A percentile compares a stretch with the other conserved stretches of the same genome.
phyloP scores from a whole-genome alignment of 2,113 vertebrate species.

The Hassar affinis region DNA sequence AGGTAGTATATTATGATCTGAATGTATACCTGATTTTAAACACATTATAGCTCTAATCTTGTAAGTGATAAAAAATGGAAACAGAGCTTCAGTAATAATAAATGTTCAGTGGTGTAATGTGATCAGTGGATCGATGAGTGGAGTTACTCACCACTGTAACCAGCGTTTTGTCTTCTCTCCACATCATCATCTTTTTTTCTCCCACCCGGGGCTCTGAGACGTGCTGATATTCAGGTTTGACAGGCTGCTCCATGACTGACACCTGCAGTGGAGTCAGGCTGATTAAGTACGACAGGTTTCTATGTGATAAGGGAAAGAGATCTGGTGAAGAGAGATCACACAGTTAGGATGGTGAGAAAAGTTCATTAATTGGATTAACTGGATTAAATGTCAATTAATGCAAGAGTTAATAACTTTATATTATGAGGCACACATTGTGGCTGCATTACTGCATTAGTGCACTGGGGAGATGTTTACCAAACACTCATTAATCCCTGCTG shows the following conservation, averaged over 20 bases:
- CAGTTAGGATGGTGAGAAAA: not conserved
- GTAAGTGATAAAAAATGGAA: not conserved
- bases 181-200: not conserved
- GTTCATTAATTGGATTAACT: not conserved
- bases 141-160: not conserved
- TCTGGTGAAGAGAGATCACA: not conserved
- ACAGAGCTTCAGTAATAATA: not conserved
- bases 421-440: not conserved
- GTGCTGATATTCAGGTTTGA: not conserved
- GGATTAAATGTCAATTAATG: not conserved
- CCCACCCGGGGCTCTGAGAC: not conserved
- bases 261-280: not conserved
- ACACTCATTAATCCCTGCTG: not conserved
- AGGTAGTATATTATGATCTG: conserved; percentile 27
- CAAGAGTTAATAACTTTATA: not conserved
- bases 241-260: not conserved
- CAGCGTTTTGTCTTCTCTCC: not conserved
- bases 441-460: not conserved
- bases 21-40: not conserved
- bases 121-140: not conserved
- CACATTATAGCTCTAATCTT: not conserved
- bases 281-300: not conserved
- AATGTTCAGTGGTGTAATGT: not conserved
- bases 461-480: not conserved
- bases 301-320: not conserved